A percentile compares a stretch with the other conserved stretches of the same genome.
phyloP scores from a whole-genome alignment of 2,113 vertebrate species.

The Cynopterus brachyotis region DNA sequence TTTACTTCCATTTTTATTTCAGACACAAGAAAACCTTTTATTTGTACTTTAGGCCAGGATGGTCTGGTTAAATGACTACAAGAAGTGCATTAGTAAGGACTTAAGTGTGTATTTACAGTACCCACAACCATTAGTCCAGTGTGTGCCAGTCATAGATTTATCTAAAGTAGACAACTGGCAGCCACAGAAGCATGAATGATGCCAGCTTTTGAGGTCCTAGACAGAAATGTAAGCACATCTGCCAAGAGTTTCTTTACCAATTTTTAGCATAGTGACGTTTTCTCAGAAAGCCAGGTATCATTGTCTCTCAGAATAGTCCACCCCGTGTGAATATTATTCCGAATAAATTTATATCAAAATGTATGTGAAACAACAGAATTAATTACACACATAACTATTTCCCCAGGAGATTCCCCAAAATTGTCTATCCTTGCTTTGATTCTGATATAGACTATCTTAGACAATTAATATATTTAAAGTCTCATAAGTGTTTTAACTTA shows the following conservation, averaged over 20 bases:
- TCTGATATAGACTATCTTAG: not conserved
- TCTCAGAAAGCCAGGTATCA: not conserved
- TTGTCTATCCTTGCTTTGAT: not conserved
- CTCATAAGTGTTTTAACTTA: not conserved
- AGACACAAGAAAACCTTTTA: not conserved
- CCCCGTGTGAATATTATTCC: not conserved
- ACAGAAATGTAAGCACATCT: not conserved
- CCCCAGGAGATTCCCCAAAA: not conserved
- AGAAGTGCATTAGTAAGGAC: not conserved
- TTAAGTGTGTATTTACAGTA: not conserved
- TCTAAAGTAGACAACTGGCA: not conserved
- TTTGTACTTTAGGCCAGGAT: not conserved
- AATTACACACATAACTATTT: not conserved
- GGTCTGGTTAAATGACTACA: not conserved
- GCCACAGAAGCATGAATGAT: not conserved
- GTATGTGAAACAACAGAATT: not conserved
- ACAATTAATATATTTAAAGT: not conserved
- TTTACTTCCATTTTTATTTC: constrained; percentile 9
- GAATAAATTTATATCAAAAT: not conserved
- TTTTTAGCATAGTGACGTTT: not conserved
- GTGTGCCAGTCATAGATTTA: not conserved
- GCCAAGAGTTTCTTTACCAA: not conserved
- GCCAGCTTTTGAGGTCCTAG: not conserved
- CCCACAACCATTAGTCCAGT: not conserved
- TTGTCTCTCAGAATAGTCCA: not conserved